Base-by-base conservation (phyloP, 2,113 vertebrate species). In the Urocitellus parryii region DNA sequence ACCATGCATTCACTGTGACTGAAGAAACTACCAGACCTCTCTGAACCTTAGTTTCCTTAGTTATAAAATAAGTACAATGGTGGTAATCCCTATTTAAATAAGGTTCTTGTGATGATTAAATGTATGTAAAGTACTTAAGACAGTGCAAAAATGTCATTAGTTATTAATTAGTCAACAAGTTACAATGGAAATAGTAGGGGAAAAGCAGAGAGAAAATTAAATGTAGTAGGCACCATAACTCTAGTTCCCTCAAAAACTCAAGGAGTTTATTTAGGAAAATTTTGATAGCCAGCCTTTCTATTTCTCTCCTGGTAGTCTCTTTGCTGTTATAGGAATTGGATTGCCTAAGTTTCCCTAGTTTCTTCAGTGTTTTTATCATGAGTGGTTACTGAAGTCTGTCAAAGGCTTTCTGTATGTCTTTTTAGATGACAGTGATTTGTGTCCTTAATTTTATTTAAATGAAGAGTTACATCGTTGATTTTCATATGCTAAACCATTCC, bases 251-350 rank as follows among this genome's bases (percentile, higher is more conserved):
- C 51, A 53, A 53, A 53, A 53, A 53, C 51, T 76, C 24, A 4
- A 83, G 78, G 48, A 92, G 51, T 93, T 93, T 80, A 29, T 77
- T 85, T 34, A 78, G 80, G 72, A 39, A 89, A 58, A 85, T 92
- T 76, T 77, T 90, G 32, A 17, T 81, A n/a, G 34, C 32, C 61
- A 77, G 18, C 74, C 74, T 82, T 90, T 95, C 58, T 84, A 63
- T 16, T 53, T 53, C 51, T 20, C 56, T 58, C 18, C 56, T 58
- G 56, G 56, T 20, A 20, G 56, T 18, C 18, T 58, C 18, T 58
- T 58, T 18, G 4, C 56, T 58, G 51, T 53, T 48, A 53, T 3
- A 53, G 51, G 51, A 14, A 58, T 58, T 58, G 5, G 5, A 58
- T 58, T 58, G 51, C 51, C 56, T 58, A 13, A 58, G 56, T 20